These are phyloP conservation scores for Melieria crassipennis DNA, from an alignment of 2,888 invertebrate species.

Conservation along the genomic window DNA sequence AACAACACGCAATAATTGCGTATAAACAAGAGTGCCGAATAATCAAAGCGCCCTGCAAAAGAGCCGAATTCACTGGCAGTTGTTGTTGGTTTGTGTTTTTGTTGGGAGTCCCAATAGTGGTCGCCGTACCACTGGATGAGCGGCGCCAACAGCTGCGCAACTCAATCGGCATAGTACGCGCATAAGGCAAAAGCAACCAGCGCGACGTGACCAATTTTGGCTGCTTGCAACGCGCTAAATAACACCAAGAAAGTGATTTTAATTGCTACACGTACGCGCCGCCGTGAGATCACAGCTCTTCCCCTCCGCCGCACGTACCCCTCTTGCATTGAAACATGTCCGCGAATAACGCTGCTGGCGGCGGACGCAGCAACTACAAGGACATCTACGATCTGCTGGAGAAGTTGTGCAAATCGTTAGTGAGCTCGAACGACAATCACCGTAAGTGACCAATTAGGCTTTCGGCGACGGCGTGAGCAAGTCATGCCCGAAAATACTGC, in stretches of 20 bases:
- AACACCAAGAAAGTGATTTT: neutral
- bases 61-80: constrained; percentile 1
- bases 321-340: constrained; percentile 4
- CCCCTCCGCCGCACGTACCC: neutral
- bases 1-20: neutral
- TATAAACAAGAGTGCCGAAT: neutral
- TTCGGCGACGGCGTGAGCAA: neutral
- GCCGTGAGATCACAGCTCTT: neutral
- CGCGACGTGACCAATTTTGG: neutral
- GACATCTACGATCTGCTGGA: constrained; percentile 55
- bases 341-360: constrained; percentile 24
- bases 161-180: neutral
- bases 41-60: neutral
- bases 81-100: no score
- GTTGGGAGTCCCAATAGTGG: neutral
- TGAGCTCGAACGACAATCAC: constrained; percentile 47
- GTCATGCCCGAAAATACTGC: neutral
- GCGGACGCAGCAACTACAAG: constrained; percentile 49
- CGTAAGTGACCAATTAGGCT: constrained; percentile 44
- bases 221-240: neutral
- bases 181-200: neutral
- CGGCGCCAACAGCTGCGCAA: neutral
- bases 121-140: neutral
- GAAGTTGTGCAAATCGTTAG: constrained; percentile 52
- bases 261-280: constrained; percentile 1